phyloP scores from a whole-genome alignment of 2,113 vertebrate genomes.

The Peromyscus californicus region DNA sequence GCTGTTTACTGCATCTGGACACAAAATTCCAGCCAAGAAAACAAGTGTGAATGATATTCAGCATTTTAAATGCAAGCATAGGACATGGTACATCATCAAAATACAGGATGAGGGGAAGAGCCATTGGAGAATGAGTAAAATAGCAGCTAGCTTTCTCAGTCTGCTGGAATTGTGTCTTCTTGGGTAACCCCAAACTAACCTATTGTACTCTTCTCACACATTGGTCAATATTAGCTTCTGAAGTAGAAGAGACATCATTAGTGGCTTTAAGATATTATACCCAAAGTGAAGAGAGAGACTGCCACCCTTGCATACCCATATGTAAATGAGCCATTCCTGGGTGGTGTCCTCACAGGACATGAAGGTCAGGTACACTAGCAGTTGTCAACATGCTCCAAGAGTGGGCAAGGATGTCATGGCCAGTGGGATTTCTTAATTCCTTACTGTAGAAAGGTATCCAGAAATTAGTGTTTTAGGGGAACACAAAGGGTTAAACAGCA shows the following conservation, averaged over 20 bases:
- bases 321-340: conserved; percentile 73
- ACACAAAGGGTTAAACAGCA: conserved; percentile 66
- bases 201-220: conserved; percentile 72
- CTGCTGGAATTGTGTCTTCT: conserved; percentile 72
- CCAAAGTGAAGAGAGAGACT: conserved; percentile 76
- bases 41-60: conserved; percentile 80
- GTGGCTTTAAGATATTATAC: conserved; percentile 72
- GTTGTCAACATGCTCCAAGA: conserved; percentile 54
- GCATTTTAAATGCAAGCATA: conserved; percentile 79
- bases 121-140: conserved; percentile 82
- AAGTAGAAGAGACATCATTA: conserved; percentile 74
- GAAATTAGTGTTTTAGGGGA: conserved; percentile 80
- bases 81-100: conserved; percentile 73
- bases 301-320: conserved; percentile 77
- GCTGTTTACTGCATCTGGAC: conserved; percentile 89
- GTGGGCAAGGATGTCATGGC: not conserved
- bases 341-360: conserved; percentile 63
- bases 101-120: conserved; percentile 46
- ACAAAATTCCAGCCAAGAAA: conserved; percentile 86
- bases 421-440: conserved; percentile 60
- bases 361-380: conserved; percentile 71
- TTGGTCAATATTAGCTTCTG: conserved; percentile 83
- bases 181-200: conserved; percentile 73
- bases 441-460: conserved; percentile 72
- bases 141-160: conserved; percentile 83